These are phyloP conservation scores for Pseudococcus longispinus DNA, from an alignment of 2,888 invertebrate genomes.

Conservation along the genomic window DNA sequence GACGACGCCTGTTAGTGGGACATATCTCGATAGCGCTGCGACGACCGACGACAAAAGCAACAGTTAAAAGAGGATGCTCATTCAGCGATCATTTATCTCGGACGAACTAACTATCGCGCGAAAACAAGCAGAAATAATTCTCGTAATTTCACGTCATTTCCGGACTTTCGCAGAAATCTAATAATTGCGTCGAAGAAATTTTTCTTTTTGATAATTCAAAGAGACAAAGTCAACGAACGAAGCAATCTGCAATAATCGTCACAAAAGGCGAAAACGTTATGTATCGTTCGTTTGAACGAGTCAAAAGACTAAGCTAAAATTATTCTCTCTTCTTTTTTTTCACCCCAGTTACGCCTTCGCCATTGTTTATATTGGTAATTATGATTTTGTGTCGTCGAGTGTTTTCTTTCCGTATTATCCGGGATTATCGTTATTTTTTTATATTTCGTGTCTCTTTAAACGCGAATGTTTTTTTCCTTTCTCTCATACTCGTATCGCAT, in stretches of 20 bases:
- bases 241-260: not conserved
- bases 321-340: not conserved
- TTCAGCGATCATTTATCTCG: conserved; percentile 16
- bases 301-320: not conserved
- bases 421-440: not conserved
- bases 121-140: conserved; percentile 28
- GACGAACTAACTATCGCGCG: not conserved
- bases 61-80: conserved; percentile 14
- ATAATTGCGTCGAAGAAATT: not conserved
- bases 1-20: not conserved
- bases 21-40: not conserved
- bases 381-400: not conserved
- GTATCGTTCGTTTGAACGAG: not conserved
- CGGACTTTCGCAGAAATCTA: not conserved
- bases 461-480: not conserved
- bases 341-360: not conserved
- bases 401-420: not conserved
- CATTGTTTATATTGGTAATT: conserved; percentile 26
- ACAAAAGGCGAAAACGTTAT: not conserved
- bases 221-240: conserved; percentile 4
- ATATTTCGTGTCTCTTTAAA: not conserved
- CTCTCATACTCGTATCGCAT: not conserved
- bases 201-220: conserved; percentile 19
- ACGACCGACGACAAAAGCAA: conserved; percentile 14
- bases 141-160: conserved; percentile 19